These are phyloP conservation scores for Alitta virens DNA, from an alignment of 2,888 invertebrate species.

Conservation along the genomic window DNA sequence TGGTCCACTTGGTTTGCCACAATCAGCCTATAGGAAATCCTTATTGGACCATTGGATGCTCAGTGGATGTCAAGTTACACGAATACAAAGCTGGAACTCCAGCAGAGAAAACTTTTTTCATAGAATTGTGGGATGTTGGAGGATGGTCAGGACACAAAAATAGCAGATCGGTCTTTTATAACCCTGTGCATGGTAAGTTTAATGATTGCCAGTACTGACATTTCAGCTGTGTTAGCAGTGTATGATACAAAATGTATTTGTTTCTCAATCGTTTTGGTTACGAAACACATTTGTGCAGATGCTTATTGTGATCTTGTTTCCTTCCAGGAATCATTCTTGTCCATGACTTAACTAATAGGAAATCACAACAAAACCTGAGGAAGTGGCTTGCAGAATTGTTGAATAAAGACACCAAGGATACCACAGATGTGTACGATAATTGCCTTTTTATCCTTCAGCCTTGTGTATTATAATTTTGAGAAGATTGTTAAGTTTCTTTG, in stretches of 20 bases:
- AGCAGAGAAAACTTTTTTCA: slow-evolving; percentile 83
- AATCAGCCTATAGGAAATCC: slow-evolving; percentile 81
- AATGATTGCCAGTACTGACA: neutral
- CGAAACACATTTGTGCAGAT: no score
- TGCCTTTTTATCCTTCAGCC: no score
- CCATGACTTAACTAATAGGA: slow-evolving; percentile 93
- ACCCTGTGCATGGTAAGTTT: slow-evolving; percentile 78
- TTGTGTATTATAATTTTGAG: no score
- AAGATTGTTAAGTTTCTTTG: no score
- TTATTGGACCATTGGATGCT: slow-evolving; percentile 94
- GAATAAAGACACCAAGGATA: slow-evolving; percentile 60
- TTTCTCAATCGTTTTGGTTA: no score
- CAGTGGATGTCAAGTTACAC: slow-evolving; percentile 92
- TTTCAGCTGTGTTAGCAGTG: no score
- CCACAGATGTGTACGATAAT: slow-evolving; percentile 46
- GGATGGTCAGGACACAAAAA: slow-evolving; percentile 91
- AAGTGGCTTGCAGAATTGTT: slow-evolving; percentile 91
- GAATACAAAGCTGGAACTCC: slow-evolving; percentile 93
- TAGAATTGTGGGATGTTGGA: slow-evolving; percentile 97
- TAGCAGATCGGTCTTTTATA: slow-evolving; percentile 90
- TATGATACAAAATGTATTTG: no score
- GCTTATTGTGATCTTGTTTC: no score
- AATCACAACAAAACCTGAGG: slow-evolving; percentile 88
- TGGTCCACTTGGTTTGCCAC: slow-evolving; percentile 87
- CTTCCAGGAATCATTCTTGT: slow-evolving; percentile 81